A percentile compares a stretch with the other conserved stretches of the same genome.
These are phyloP conservation scores for Cepaea nemoralis DNA, from an alignment of 1,140 invertebrate genomes.

Conservation along the genomic window DNA sequence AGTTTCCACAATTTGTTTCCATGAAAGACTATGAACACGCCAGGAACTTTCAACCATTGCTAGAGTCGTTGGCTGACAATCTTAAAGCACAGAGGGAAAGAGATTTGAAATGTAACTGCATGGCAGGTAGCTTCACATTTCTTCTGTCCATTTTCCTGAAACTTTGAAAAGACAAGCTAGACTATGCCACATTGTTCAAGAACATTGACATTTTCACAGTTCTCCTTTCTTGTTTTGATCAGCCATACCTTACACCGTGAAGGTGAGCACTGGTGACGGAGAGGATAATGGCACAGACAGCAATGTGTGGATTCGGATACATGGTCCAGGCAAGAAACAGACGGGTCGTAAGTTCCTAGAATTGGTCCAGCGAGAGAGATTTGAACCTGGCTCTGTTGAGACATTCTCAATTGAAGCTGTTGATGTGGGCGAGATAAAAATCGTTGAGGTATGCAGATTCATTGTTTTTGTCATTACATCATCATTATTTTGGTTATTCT, in stretches of 20 bases:
- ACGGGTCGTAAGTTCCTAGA: conserved; percentile 67
- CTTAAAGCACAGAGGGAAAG: too few species aligned
- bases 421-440: conserved; percentile 69
- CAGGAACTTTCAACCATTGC: too few species aligned
- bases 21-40: too few species aligned
- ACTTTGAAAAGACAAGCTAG: too few species aligned
- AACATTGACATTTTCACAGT: too few species aligned
- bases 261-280: conserved; percentile 66
- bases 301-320: conserved; percentile 68
- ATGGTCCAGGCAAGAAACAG: conserved; percentile 59
- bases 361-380: conserved; percentile 63
- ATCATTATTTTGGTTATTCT: background rate
- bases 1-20: too few species aligned
- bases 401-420: conserved; percentile 69
- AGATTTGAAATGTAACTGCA: too few species aligned
- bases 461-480: background rate
- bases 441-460: conserved; percentile 65
- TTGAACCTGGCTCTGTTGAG: conserved; percentile 68
- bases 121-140: too few species aligned
- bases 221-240: conserved; percentile 50
- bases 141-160: too few species aligned
- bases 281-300: conserved; percentile 69
- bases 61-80: too few species aligned
- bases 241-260: conserved; percentile 71
- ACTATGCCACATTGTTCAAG: too few species aligned